Conservation (phyloP, 1,140 invertebrate genomes). For the Magallana angulata region DNA sequence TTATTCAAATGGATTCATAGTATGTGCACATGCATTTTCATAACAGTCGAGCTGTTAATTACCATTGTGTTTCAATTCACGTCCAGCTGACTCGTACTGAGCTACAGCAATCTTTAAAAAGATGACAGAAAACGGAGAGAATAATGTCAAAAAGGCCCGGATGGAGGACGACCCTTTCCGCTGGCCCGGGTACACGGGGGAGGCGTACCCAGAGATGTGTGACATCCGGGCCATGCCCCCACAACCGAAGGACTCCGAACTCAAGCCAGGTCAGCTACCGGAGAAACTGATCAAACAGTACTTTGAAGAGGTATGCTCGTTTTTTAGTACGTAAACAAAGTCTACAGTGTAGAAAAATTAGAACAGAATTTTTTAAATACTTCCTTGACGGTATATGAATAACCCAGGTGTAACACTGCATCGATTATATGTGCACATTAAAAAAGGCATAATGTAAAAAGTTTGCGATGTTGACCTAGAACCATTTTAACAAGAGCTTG, state of each 20-base stretch:
- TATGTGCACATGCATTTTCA: no score
- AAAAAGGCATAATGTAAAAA: no score
- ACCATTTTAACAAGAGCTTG: no score
- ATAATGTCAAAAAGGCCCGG: constrained; percentile 13
- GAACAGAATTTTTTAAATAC: no score
- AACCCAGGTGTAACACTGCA: no score
- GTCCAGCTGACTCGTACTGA: neutral
- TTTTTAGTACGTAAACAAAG: no score
- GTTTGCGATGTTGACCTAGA: no score
- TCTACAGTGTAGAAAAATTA: no score
- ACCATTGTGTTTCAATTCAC: neutral
- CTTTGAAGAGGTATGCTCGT: constrained; percentile 66
- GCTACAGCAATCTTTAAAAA: neutral
- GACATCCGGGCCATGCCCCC: constrained; percentile 61
- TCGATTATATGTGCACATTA: no score
- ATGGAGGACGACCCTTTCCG: constrained; percentile 19
- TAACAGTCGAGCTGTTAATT: neutral
- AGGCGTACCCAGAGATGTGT: constrained; percentile 62
- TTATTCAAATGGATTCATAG: no score
- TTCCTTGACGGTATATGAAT: no score
- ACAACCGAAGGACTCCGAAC: constrained; percentile 55
- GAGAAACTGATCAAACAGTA: constrained; percentile 64
- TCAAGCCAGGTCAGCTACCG: constrained; percentile 69
- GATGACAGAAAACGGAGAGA: neutral
- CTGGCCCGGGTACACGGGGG: constrained; percentile 54